Evolutionary conservation across 2,797 vertebrate genomes (phyloP).

Genomic region (Galago senegalensis): DNA sequence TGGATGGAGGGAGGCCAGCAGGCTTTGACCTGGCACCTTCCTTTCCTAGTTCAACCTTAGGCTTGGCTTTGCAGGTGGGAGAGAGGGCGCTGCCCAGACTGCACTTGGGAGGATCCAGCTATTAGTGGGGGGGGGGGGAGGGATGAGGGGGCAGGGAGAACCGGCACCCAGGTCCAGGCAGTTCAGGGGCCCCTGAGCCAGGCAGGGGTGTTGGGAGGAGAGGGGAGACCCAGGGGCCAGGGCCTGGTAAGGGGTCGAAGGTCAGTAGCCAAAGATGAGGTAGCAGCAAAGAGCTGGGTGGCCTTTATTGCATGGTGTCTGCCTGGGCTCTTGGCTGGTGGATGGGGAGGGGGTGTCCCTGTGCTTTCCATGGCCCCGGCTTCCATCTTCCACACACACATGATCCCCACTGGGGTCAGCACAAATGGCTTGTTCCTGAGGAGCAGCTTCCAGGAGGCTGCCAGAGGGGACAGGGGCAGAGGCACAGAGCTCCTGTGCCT

Average conservation of each 20-base stretch:
- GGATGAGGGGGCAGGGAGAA: neutral
- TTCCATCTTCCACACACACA: too few relatives aligned
- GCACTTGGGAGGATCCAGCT: neutral
- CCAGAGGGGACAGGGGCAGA: neutral
- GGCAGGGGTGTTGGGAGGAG: neutral
- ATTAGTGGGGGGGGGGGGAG: too few relatives aligned
- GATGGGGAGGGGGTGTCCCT: too few relatives aligned
- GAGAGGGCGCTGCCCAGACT: neutral
- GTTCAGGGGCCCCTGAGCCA: neutral
- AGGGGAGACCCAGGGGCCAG: neutral
- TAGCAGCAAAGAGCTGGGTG: fast-evolving
- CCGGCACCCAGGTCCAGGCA: neutral
- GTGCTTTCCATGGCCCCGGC: neutral
- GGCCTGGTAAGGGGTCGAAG: neutral
- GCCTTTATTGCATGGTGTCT: neutral
- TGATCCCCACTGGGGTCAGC: neutral
- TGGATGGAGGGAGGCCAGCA: neutral
- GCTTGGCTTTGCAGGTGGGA: neutral
- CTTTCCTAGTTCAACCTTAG: neutral
- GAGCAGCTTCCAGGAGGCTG: fast-evolving
- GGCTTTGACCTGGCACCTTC: neutral
- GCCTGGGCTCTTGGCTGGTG: neutral
- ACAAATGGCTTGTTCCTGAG: fast-evolving
- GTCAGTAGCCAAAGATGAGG: neutral
- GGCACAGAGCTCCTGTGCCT: fast-evolving